A percentile compares a stretch with the other conserved stretches of the same genome.
Conservation (phyloP, 2,888 invertebrate species). For the Epirrhoe tristata region DNA sequence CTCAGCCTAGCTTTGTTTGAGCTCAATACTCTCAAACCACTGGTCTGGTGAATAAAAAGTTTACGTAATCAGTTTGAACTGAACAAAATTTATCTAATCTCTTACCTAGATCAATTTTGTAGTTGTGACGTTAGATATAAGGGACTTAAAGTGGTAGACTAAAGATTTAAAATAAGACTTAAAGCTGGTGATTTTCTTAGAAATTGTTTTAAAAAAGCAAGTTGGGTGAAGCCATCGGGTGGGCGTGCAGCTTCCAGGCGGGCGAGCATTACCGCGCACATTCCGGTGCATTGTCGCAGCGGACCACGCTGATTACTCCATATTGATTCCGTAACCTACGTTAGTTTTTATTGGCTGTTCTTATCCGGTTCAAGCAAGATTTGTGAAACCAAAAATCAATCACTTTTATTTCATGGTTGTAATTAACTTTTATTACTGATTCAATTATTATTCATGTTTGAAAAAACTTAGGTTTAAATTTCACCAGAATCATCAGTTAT, state of each 20-base stretch:
- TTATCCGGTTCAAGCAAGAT: constrained; percentile 3
- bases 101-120: too few relatives aligned
- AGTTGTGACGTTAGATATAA: too few relatives aligned
- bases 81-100: too few relatives aligned
- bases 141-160: too few relatives aligned
- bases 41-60: constrained; percentile 27
- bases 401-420: too few relatives aligned
- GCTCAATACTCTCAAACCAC: constrained; percentile 30
- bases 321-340: constrained; percentile 50
- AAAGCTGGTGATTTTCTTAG: not conserved
- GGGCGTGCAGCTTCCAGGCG: constrained; percentile 53
- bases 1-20: constrained; percentile 42
- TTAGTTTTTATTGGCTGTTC: constrained; percentile 18
- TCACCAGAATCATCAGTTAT: not conserved
- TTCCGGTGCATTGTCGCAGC: constrained; percentile 67
- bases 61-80: constrained; percentile 14
- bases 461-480: too few relatives aligned
- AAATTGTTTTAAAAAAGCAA: not conserved
- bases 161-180: not conserved
- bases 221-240: constrained; percentile 38
- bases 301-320: constrained; percentile 58
- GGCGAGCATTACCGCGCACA: constrained; percentile 61
- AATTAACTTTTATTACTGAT: too few relatives aligned
- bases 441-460: too few relatives aligned
- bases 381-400: not conserved